phyloP scores from a whole-genome alignment of 2,888 invertebrate species.

The Nemotelus nigrinus region DNA sequence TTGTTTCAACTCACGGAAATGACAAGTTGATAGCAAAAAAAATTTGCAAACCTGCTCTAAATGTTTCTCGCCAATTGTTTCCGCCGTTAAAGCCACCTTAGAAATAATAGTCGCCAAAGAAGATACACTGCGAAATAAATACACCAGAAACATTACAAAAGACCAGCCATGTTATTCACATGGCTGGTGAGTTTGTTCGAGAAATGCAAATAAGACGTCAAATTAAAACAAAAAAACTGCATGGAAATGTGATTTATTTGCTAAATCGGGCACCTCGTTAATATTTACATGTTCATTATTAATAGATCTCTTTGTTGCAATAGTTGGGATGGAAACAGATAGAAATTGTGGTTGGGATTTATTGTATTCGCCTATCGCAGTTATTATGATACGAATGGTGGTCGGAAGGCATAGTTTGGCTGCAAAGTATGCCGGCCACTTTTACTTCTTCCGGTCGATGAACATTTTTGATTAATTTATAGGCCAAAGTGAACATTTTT shows the following conservation, averaged over 20 bases:
- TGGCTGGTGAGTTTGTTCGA: neutral
- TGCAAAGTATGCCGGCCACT: neutral
- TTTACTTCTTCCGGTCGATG: conserved; percentile 37
- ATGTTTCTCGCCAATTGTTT: conserved; percentile 14
- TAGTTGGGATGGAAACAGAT: neutral
- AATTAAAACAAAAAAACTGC: neutral
- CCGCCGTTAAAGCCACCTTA: neutral
- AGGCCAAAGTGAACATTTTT: neutral
- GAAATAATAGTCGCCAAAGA: neutral
- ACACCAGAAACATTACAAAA: no score
- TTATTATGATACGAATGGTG: neutral
- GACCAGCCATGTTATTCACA: no score
- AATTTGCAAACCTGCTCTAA: conserved; percentile 1
- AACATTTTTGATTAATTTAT: conserved; percentile 15
- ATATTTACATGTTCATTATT: conserved; percentile 14
- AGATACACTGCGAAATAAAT: neutral
- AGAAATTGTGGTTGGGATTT: conserved; percentile 5
- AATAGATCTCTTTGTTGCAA: neutral
- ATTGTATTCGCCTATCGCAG: neutral
- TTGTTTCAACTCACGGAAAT: neutral
- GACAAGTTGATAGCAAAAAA: neutral
- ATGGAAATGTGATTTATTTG: conserved; percentile 5
- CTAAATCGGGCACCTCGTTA: conserved; percentile 13
- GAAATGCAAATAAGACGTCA: conserved; percentile 1
- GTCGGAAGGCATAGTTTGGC: conserved; percentile 3